Base-by-base conservation (phyloP, 2,888 invertebrate genomes). In the Drosophila mulleri region DNA sequence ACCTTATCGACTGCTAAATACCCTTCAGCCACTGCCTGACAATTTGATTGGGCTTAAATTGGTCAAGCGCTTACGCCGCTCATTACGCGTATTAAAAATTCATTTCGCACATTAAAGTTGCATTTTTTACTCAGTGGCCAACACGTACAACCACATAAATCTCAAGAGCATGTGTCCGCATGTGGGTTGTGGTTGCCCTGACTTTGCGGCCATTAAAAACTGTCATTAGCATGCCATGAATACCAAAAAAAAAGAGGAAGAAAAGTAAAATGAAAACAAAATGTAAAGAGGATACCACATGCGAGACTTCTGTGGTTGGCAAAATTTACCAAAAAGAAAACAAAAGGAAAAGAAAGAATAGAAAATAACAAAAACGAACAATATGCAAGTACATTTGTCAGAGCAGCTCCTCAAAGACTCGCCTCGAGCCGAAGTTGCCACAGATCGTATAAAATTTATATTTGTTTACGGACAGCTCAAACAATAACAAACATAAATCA, bases 151-250 rank as follows among this genome's bases (percentile, higher is more conserved):
- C 57, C 61, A 65, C 60, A 50, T 64, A 41, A 65, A 58, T 58
- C 47, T 20, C 35, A 23, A 63, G 50, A 39, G 23, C 11, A 9
- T 54, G 14, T 35, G 32, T 6, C 7, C 35, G 35, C 8, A 3
- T 39, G 39, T 53, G 23, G 23, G 37, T 20, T 23, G 56, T 26
- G 61, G 57, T 39, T 65, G 39, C 16, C 23, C n/a, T n/a, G 26
- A 1, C 32, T 56, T 37, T 26, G 20, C 18, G 60, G 60, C 20
- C 37, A 32, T 56, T 39, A 67, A 67, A 74, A 57, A 42, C 12
- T 35, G 54, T 57, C 52, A 74, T 73, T 74, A 60, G 54, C 67
- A 67, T 73, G 59, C 41, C 59, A 56, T 56, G 44, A 73, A 66
- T 37, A 39, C 47, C 29, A 11, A 45, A 52, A 62, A 23, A 23